Evolutionary conservation across 2,797 vertebrate genomes (phyloP).

Genomic region (Trichosurus vulpecula): DNA sequence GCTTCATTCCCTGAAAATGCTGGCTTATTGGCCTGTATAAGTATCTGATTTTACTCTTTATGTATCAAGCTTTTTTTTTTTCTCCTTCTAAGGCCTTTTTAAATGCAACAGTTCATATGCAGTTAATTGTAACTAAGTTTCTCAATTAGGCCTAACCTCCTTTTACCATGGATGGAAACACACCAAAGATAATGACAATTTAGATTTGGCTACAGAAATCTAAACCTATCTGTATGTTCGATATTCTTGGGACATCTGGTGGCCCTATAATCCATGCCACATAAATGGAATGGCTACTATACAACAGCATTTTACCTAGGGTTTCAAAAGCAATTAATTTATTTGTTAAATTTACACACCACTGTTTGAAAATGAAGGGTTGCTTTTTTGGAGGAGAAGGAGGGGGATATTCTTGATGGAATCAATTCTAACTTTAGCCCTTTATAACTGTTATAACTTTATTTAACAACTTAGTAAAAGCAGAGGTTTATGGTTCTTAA

Average conservation of each 20-base stretch:
- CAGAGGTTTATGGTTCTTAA: conserved; percentile 67
- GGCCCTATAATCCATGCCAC: conserved; percentile 40
- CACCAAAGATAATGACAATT: not conserved
- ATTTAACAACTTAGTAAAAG: conserved; percentile 72
- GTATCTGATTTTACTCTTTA: not conserved
- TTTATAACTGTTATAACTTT: conserved; percentile 73
- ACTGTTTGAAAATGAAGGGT: conserved; percentile 65
- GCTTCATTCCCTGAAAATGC: not conserved
- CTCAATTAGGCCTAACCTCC: not conserved
- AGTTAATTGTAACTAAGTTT: not conserved
- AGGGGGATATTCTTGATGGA: conserved; percentile 43
- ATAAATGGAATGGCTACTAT: conserved; percentile 38
- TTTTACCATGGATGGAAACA: conserved; percentile 42
- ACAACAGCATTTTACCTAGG: conserved; percentile 53
- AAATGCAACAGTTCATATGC: conserved; percentile 8
- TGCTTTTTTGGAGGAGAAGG: not conserved
- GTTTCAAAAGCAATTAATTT: conserved; percentile 72
- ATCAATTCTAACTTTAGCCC: conserved; percentile 64
- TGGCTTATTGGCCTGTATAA: not conserved
- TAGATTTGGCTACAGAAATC: conserved; percentile 32
- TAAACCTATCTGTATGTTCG: conserved; percentile 34
- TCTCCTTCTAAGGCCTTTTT: conserved; percentile 43
- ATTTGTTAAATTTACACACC: conserved; percentile 71
- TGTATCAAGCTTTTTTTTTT: not conserved
- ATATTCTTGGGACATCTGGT: conserved; percentile 29